Percentiles rank a stretch among this genome's conserved stretches.
These are phyloP conservation scores for Podarcis raffonei DNA, from an alignment of 2,113 vertebrate genomes.

Conservation along the genomic window DNA sequence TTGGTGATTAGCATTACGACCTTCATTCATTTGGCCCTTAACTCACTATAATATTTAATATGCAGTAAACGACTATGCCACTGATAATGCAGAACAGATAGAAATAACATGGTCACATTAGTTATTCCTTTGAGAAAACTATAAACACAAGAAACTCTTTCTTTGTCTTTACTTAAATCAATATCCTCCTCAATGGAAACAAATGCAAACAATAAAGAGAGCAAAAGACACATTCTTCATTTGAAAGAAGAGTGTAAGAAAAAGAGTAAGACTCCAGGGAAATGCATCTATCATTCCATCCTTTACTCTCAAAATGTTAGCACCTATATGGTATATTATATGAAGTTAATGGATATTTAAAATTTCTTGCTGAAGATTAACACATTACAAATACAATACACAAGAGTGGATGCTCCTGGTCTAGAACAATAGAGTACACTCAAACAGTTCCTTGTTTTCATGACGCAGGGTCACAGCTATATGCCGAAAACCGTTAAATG, in stretches of 20 bases:
- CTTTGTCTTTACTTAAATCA: neutral
- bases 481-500: neutral
- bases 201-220: neutral
- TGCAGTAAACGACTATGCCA: neutral
- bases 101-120: neutral
- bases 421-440: neutral
- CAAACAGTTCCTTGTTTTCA: neutral
- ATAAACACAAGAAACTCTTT: neutral
- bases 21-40: neutral
- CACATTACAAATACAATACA: neutral
- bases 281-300: neutral
- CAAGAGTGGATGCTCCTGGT: neutral
- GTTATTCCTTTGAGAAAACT: neutral
- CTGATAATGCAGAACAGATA: neutral
- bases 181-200: neutral
- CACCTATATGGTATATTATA: neutral
- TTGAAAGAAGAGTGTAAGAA: neutral
- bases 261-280: neutral
- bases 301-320: neutral
- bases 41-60: constrained; percentile 26
- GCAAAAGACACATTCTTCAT: neutral
- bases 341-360: neutral
- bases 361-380: neutral
- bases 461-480: neutral
- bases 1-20: constrained; percentile 15